phyloP scores from a whole-genome alignment of 35 echinoderm and acorn worm genomes.

The Hemicentrotus pulcherrimus region DNA sequence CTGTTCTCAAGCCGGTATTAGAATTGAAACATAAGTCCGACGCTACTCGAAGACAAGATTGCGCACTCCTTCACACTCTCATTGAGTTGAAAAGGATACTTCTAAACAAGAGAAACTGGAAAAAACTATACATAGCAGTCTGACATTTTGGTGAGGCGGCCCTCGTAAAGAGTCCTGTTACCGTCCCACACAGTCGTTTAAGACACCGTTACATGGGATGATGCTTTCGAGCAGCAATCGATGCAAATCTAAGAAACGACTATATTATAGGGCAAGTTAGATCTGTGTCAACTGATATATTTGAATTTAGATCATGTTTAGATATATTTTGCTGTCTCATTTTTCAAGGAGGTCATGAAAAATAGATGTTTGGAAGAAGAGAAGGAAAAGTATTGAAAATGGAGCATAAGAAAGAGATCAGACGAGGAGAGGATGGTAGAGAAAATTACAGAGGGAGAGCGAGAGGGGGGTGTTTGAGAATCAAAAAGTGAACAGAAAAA shows the following conservation, averaged over 20 bases:
- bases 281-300: neutral
- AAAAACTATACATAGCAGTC: neutral
- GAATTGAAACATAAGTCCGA: neutral
- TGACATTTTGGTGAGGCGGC: neutral
- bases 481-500: neutral
- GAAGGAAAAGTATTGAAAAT: neutral
- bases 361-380: neutral
- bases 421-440: neutral
- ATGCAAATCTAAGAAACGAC: neutral
- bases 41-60: neutral
- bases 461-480: neutral
- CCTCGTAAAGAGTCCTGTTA: neutral
- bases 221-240: neutral
- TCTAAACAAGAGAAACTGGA: neutral
- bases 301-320: neutral
- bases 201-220: neutral
- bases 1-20: neutral
- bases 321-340: neutral
- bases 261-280: neutral
- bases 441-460: neutral
- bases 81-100: neutral
- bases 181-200: neutral
- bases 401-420: neutral
- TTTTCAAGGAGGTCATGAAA: neutral
- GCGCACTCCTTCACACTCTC: neutral